Percentiles rank a stretch among this genome's conserved stretches.
Evolutionary conservation across 2,113 vertebrate genomes (phyloP).

Genomic region (Callopanchax toddi): DNA sequence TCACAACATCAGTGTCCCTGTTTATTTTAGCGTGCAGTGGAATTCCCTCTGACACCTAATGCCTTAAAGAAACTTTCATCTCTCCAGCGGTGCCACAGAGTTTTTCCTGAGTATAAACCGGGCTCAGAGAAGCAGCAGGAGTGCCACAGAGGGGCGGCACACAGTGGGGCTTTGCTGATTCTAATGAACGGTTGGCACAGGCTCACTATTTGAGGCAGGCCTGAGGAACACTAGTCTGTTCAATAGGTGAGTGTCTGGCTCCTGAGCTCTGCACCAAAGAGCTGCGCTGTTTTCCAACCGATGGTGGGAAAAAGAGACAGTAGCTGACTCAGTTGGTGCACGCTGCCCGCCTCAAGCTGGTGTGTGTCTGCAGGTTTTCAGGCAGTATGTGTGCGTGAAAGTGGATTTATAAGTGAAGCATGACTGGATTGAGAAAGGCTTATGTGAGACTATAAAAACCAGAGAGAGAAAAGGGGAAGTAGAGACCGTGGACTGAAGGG

Average conservation of each 20-base stretch:
- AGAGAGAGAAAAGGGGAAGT: conserved; percentile 9
- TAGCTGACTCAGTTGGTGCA: conserved; percentile 52
- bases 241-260: conserved; percentile 70
- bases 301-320: conserved; percentile 26
- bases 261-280: conserved; percentile 50
- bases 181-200: conserved; percentile 77
- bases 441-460: not conserved
- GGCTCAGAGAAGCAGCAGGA: conserved; percentile 45
- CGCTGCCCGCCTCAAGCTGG: conserved; percentile 32
- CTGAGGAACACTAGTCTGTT: conserved; percentile 60
- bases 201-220: conserved; percentile 45
- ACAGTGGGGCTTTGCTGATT: conserved; percentile 64
- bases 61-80: conserved; percentile 72
- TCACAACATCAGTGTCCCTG: conserved; percentile 50
- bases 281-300: conserved; percentile 57
- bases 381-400: not conserved
- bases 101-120: conserved; percentile 49
- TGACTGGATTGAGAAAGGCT: not conserved
- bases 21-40: conserved; percentile 68
- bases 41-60: conserved; percentile 71
- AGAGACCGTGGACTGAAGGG: conserved; percentile 2
- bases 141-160: conserved; percentile 39
- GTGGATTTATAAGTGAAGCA: not conserved
- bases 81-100: conserved; percentile 50
- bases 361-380: not conserved